Conservation (phyloP, 2,888 invertebrate species). For the Siphlonurus alternatus region DNA sequence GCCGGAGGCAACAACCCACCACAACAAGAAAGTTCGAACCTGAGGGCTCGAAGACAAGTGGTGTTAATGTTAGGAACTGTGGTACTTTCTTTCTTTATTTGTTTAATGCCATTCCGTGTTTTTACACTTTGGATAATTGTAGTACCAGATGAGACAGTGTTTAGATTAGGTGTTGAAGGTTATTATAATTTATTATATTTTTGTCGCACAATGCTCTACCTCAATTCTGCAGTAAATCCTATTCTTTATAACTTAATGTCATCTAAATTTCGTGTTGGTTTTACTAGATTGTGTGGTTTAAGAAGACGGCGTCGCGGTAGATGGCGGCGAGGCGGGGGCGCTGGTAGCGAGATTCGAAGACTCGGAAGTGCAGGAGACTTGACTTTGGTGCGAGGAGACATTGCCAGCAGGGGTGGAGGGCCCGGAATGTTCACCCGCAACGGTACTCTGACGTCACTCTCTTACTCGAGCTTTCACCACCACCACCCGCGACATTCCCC, state of each 20-base stretch:
- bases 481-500: not conserved
- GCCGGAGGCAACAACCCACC: not conserved
- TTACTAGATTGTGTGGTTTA: slow-evolving; percentile 41
- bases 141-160: slow-evolving; percentile 48
- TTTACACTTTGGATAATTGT: slow-evolving; percentile 70
- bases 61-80: slow-evolving; percentile 77
- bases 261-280: slow-evolving; percentile 72
- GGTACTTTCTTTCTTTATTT: slow-evolving; percentile 73
- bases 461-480: slow-evolving; percentile 7
- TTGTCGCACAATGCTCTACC: slow-evolving; percentile 69
- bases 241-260: slow-evolving; percentile 87
- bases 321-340: slow-evolving; percentile 1
- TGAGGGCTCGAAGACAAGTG: slow-evolving; percentile 61
- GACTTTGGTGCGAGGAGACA: not conserved
- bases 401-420: not conserved
- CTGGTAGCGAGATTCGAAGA: not conserved
- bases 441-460: slow-evolving; percentile 8
- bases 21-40: slow-evolving; percentile 24
- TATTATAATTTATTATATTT: slow-evolving; percentile 73
- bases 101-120: slow-evolving; percentile 70
- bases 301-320: not conserved
- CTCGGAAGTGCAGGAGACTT: not conserved
- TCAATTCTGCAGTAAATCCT: slow-evolving; percentile 82
- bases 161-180: slow-evolving; percentile 51
- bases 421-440: not conserved